Evolutionary conservation across 2,888 invertebrate species (phyloP).

Genomic region (Labia minor): DNA sequence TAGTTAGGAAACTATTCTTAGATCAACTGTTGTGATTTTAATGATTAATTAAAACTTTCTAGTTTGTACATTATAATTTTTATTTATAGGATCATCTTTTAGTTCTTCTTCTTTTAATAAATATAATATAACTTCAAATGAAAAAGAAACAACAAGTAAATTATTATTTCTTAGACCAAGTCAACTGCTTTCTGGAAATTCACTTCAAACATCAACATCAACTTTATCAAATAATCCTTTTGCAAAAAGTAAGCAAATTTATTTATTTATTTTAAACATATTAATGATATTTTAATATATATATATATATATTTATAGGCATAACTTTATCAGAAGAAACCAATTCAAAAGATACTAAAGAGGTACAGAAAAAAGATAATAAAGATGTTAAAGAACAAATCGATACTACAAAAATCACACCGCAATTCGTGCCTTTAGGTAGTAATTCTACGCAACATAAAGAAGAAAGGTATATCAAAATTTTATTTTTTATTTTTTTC

Average conservation of each 20-base stretch:
- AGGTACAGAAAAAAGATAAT: background rate
- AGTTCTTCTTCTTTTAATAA: background rate
- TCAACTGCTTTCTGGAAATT: background rate
- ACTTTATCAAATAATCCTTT: background rate
- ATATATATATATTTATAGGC: background rate
- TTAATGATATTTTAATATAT: background rate
- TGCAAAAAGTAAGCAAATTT: background rate
- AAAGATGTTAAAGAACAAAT: background rate
- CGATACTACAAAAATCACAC: background rate
- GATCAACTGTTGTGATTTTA: too few relatives aligned
- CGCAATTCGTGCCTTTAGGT: conserved; percentile 26
- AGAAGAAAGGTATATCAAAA: conserved; percentile 23
- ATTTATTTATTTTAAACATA: background rate
- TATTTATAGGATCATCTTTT: background rate
- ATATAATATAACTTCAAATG: background rate
- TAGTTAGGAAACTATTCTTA: too few relatives aligned
- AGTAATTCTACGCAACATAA: conserved; percentile 17
- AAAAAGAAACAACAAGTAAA: background rate
- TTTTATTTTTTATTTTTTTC: background rate
- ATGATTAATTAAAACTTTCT: too few relatives aligned
- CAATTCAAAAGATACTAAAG: background rate
- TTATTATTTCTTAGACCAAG: background rate
- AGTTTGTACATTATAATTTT: too few relatives aligned
- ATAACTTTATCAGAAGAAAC: background rate
- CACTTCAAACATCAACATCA: background rate